Percentiles rank a stretch among this genome's conserved stretches.
These are phyloP conservation scores for Leistus spinibarbis DNA, from an alignment of 2,888 invertebrate species.

Conservation along the genomic window DNA sequence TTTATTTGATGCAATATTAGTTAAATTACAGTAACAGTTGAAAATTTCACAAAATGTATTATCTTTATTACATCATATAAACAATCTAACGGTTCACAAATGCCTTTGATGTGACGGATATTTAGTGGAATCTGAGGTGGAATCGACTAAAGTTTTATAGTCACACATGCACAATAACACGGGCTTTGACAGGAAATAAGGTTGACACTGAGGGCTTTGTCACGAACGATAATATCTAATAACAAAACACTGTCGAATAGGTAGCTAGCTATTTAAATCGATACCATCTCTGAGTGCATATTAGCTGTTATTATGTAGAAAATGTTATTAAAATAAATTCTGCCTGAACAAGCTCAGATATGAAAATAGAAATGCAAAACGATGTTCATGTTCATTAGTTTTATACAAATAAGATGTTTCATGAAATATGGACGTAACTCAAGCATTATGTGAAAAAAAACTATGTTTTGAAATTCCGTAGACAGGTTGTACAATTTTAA, in stretches of 20 bases:
- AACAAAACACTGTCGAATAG: neutral
- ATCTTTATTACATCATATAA: no score
- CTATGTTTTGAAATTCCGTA: no score
- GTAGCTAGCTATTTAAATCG: neutral
- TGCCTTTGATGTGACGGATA: no score
- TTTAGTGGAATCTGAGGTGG: no score
- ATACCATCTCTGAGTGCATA: neutral
- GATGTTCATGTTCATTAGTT: neutral
- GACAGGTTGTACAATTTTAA: no score
- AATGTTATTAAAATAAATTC: neutral
- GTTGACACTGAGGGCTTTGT: conserved; percentile 34
- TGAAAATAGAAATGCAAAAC: neutral
- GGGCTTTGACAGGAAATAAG: conserved; percentile 23
- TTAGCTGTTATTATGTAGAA: neutral
- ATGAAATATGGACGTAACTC: no score
- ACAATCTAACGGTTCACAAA: no score
- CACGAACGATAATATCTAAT: neutral
- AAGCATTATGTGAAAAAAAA: no score
- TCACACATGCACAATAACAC: neutral
- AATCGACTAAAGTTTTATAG: no score
- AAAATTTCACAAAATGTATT: no score
- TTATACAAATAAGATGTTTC: neutral
- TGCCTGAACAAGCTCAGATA: neutral
- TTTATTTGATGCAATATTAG: no score
- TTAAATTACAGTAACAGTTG: no score